Conservation (phyloP, 2,888 invertebrate species). For the Acanthosepion pharaonis region DNA sequence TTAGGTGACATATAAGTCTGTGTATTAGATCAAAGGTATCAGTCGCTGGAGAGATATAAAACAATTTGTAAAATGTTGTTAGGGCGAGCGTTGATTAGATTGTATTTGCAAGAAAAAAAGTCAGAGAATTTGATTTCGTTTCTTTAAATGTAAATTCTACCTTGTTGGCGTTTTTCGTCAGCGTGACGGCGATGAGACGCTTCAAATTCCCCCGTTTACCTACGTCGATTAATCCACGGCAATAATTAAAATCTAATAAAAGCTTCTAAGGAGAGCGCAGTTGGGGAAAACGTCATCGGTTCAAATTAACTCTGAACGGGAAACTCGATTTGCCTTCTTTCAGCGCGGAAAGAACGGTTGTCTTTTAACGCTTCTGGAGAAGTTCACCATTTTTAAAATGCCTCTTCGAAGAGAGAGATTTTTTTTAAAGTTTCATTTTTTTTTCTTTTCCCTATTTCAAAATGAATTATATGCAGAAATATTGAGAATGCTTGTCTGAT, state of each 20-base stretch:
- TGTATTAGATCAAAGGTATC: neutral
- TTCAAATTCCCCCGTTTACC: neutral
- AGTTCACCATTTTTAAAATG: too few species aligned
- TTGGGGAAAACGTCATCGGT: neutral
- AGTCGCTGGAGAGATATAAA: neutral
- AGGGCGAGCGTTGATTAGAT: neutral
- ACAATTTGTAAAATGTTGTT: neutral
- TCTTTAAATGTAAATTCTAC: neutral
- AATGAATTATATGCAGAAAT: too few species aligned
- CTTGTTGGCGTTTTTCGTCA: too few species aligned
- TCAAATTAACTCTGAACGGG: neutral
- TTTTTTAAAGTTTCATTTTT: too few species aligned
- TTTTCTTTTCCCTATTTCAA: too few species aligned
- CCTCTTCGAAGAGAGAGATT: too few species aligned
- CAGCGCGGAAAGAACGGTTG: neutral
- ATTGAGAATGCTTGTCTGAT: too few species aligned
- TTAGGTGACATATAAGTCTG: too few species aligned
- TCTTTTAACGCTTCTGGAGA: too few species aligned
- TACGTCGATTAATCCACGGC: neutral
- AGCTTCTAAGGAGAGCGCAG: neutral
- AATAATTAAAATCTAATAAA: slow-evolving; percentile 33
- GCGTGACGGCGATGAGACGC: neutral
- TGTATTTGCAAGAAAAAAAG: neutral
- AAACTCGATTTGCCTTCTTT: neutral
- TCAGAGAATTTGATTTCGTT: neutral